Conservation (phyloP, 2,888 invertebrate genomes). For the Agapostemon virescens region DNA sequence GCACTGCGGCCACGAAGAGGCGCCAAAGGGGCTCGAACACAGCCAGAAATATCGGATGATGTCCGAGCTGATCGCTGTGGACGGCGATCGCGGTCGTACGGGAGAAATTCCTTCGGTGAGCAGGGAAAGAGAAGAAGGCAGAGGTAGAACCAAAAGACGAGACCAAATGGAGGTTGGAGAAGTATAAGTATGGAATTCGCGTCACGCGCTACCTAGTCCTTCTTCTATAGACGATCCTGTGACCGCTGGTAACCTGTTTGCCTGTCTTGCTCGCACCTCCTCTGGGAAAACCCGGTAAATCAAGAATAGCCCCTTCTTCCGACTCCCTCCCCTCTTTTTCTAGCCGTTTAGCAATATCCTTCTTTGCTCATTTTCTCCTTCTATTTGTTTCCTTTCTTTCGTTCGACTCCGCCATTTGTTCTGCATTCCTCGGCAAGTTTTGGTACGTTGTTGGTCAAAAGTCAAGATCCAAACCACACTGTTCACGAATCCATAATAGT, state of each 20-base stretch:
- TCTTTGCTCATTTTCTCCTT: background rate
- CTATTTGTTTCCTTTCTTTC: slow-evolving; percentile 11
- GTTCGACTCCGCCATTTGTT: background rate
- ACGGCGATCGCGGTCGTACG: slow-evolving; percentile 16
- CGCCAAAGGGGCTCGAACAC: slow-evolving; percentile 36
- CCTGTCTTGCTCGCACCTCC: slow-evolving; percentile 55
- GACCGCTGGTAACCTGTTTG: slow-evolving; percentile 70
- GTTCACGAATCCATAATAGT: background rate
- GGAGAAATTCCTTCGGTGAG: slow-evolving; percentile 37
- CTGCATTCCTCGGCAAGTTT: background rate
- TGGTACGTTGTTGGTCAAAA: background rate
- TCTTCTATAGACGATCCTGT: slow-evolving; percentile 67
- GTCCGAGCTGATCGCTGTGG: slow-evolving; percentile 42
- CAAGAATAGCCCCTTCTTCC: slow-evolving; percentile 60
- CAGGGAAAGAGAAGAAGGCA: slow-evolving; percentile 15
- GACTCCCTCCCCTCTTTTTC: background rate
- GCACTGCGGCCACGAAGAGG: slow-evolving; percentile 32
- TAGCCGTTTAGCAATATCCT: slow-evolving; percentile 50
- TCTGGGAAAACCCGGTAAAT: slow-evolving; percentile 70
- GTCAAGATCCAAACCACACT: background rate
- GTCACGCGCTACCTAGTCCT: slow-evolving; percentile 72
- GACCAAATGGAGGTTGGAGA: slow-evolving; percentile 32
- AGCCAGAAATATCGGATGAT: slow-evolving; percentile 49
- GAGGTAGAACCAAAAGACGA: slow-evolving; percentile 31
- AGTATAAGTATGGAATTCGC: slow-evolving; percentile 66